A percentile compares a stretch with the other conserved stretches of the same genome.
Evolutionary conservation across 2,888 invertebrate species (phyloP).

Genomic region (Periphyllus acericola): DNA sequence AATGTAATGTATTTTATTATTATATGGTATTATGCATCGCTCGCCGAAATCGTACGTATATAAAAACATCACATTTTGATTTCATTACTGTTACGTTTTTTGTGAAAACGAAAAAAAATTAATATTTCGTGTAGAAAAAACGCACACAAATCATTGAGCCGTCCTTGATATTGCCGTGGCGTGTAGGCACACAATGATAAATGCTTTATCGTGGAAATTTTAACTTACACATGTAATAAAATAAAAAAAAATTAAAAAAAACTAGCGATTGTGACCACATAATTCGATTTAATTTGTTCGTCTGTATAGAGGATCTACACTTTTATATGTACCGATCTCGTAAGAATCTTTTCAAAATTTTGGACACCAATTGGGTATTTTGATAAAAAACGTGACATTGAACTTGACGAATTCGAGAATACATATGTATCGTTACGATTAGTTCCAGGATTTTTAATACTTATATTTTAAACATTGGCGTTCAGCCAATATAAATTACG

Average conservation of each 20-base stretch:
- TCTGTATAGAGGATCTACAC: not conserved
- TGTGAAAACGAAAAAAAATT: constrained; percentile 1
- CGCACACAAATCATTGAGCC: constrained; percentile 14
- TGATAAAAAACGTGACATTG: constrained; percentile 45
- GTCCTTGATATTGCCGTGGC: constrained; percentile 13
- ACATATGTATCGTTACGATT: constrained; percentile 12
- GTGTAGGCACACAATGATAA: constrained; percentile 2
- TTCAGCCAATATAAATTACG: not conserved
- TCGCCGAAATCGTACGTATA: not conserved
- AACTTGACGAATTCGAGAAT: constrained; percentile 10
- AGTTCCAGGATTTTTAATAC: constrained; percentile 34
- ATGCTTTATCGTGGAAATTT: not conserved
- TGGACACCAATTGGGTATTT: not conserved
- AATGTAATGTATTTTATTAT: not conserved
- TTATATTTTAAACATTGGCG: not conserved
- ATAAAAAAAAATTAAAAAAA: not conserved
- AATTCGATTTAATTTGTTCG: not conserved
- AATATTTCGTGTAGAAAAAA: not conserved
- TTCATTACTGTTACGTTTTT: not conserved
- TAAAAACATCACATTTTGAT: not conserved
- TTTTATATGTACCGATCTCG: not conserved
- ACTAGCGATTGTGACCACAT: not conserved
- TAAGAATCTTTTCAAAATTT: constrained; percentile 7
- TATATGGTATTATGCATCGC: not conserved
- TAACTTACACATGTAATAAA: not conserved